Evolutionary conservation across 2,113 vertebrate species (phyloP), one percentile per base, ranked within the genome.

Genomic region (Aleadryas rufinucha): DNA sequence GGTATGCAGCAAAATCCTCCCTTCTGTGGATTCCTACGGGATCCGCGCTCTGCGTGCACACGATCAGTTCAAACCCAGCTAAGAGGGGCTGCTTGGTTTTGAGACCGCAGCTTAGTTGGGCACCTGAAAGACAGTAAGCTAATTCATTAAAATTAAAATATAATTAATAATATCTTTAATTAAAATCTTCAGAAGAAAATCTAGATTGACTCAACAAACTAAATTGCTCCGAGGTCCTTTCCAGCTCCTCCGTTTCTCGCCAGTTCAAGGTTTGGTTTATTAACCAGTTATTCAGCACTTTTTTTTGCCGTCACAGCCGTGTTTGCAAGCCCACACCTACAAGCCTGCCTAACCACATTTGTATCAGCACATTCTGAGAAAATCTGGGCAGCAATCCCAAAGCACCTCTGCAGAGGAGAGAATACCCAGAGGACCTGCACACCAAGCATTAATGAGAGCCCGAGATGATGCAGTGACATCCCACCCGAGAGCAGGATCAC

Each of bases 361-460:
- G 83, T 93, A 97, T 97, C 95, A 96, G 96, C 96, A 95, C 90
- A 96, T 95, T 96, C 83, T 86, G 68, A 88, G 85, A 86, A 92
- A 94, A 92, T 87, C 95, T 89, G 96, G 96, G 96, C 95, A 96
- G 86, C 87, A 87, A 91, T 92, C 95, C 92, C 93, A 95, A 77
- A 91, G 79, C 1, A 53, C 66, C 81, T 95, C 93, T 92, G 93
- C 91, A 95, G 91, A 93, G 83, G 69, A 95, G 3, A 89, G 66
- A 94, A 91, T 66, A 84, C 92, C 85, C 95, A 78, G 64, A 88
- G 89, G 90, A 92, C 30, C 70, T 41, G 68, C 87, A 95, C 79
- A 69, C 5, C 1, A 74, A 92, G 84, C 79, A 66, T n/a, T 72
- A 71, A 56, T 53, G 90, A 91, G 84, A 95, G 81, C 81, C 71